Base-by-base conservation (phyloP, 1,140 invertebrate species). In the Hypothenemus hampei region DNA sequence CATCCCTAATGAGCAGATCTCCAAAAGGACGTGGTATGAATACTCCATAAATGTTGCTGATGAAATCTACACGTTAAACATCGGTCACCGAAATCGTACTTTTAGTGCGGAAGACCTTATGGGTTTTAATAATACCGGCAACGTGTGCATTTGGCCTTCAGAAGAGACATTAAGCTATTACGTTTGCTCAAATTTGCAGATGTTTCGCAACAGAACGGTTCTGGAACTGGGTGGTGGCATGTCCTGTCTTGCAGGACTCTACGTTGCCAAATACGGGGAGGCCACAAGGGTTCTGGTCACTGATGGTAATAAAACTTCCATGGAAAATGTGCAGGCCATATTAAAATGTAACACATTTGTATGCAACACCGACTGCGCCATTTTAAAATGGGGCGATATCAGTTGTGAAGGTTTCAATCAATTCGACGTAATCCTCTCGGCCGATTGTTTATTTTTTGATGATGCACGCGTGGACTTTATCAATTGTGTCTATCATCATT, bases 121-220 rank as follows among this genome's bases (percentile, higher is more conserved):
- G 69, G 89, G 89, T 1, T 92, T 91, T 72, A 91, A 93, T 69
- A 92, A 92, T 62, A 93, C 90, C 1, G 90, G 90, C n/a, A 93
- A 92, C 72, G 81, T 93, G 3, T 91, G 89, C 73, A 82, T 93
- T 2, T 93, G 90, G 90, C 89, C 89, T 7, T 90, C 89, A 3
- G 90, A 93, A 72, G 89, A 92, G 72, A 84, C 90, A 6, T 69
- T 93, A 20, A 80, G 86, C 2, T 85, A 86, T 62, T 85, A 87
- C 68, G 77, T 84, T 53, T 72, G 89, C 24, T 78, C 79, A 58
- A 85, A 91, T 68, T 70, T 77, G 29, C 58, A 76, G 3, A 68
- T 82, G 15, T 91, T 90, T 65, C 70, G 76, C 3, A 75, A 77
- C 54, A 84, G 84, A 66, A 78, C 71, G 59, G 79, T 92, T 3